Evolutionary conservation across 2,113 vertebrate species (phyloP).

Genomic region (Onychostoma macrolepis): DNA sequence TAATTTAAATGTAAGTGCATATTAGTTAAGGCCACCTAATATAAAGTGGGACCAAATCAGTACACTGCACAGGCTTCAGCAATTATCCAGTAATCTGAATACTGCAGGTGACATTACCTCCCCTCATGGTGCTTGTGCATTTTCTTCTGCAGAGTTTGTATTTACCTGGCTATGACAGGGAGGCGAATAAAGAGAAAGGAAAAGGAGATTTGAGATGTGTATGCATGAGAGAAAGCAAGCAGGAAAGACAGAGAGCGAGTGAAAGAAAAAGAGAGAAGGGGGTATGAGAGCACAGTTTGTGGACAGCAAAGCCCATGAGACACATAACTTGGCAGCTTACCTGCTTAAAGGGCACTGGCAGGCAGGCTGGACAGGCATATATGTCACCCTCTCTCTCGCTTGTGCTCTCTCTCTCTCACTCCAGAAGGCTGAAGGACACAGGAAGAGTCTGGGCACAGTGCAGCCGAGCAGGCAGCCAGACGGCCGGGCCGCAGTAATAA

Average conservation of each 20-base stretch:
- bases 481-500: slow-evolving; percentile 69
- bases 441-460: slow-evolving; percentile 56
- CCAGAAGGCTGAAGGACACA: slow-evolving; percentile 69
- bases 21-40: too few relatives aligned
- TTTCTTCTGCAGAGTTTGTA: neutral
- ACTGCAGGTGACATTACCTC: neutral
- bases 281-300: slow-evolving; percentile 41
- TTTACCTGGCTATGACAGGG: slow-evolving; percentile 12
- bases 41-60: too few relatives aligned
- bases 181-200: neutral
- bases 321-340: slow-evolving; percentile 49
- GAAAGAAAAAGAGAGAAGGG: slow-evolving; percentile 27
- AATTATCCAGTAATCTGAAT: neutral
- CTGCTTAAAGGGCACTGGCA: slow-evolving; percentile 46
- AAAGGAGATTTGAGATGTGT: slow-evolving; percentile 20
- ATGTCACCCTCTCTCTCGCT: slow-evolving; percentile 39
- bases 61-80: neutral
- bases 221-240: slow-evolving; percentile 17
- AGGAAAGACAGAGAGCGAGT: neutral
- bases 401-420: slow-evolving; percentile 58
- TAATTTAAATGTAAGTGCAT: too few relatives aligned
- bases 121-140: neutral
- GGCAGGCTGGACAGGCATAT: slow-evolving; percentile 42
- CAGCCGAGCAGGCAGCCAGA: slow-evolving; percentile 53
- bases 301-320: slow-evolving; percentile 50